A percentile compares a stretch with the other conserved stretches of the same genome.
These are phyloP conservation scores for Sparidentex hasta DNA, from an alignment of 2,797 vertebrate species.

Conservation along the genomic window DNA sequence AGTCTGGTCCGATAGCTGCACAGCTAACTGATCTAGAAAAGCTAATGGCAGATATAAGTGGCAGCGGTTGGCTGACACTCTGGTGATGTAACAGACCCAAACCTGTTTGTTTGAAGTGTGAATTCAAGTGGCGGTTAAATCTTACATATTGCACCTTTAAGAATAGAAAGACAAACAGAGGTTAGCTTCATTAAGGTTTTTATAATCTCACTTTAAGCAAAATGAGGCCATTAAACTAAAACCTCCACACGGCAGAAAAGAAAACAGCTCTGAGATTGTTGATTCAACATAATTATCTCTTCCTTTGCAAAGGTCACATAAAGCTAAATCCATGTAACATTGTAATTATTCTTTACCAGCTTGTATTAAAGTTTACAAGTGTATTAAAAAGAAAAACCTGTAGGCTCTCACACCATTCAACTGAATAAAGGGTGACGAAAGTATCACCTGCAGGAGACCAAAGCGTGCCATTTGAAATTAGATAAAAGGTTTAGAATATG, in stretches of 20 bases:
- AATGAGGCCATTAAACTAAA: conserved; percentile 27
- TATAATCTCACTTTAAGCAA: conserved; percentile 32
- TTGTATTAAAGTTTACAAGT: conserved; percentile 10
- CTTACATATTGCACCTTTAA: not conserved
- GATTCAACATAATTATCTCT: conserved; percentile 2
- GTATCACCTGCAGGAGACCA: conserved; percentile 31
- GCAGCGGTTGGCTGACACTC: no score
- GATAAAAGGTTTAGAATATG: conserved; percentile 48
- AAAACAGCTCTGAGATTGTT: conserved; percentile 27
- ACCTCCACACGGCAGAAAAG: conserved; percentile 1
- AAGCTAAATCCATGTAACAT: no score
- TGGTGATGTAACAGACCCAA: no score
- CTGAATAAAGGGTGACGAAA: conserved; percentile 28
- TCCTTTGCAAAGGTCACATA: conserved; percentile 4
- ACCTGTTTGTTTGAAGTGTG: no score
- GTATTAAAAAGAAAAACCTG: conserved; percentile 9
- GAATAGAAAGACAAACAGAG: conserved; percentile 28
- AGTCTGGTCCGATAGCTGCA: no score
- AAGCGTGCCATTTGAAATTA: conserved; percentile 28
- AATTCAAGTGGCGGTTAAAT: no score
- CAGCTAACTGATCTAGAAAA: no score
- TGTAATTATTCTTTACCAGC: not conserved
- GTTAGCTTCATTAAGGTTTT: conserved; percentile 36
- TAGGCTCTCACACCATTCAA: conserved; percentile 1
- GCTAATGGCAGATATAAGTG: no score